Conservation (phyloP, 2,888 invertebrate genomes). For the Drosophila rubida region DNA sequence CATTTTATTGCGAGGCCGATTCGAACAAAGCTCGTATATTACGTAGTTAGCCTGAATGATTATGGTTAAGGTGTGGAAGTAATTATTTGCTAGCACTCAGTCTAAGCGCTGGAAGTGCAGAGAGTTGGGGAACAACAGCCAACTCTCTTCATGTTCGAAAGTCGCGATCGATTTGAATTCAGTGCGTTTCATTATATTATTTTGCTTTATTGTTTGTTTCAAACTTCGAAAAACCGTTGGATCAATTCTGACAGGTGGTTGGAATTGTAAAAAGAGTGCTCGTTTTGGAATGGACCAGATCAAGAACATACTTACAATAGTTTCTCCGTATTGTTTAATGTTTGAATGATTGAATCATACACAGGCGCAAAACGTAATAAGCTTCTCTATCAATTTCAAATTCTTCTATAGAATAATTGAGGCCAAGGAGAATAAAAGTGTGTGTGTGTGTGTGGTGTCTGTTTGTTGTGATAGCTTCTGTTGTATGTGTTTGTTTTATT, state of each 20-base stretch:
- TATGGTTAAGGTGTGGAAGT: conserved; percentile 46
- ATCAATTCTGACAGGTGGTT: conserved; percentile 73
- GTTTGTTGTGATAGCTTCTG: conserved; percentile 18
- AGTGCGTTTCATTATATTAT: conserved; percentile 54
- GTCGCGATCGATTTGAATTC: conserved; percentile 81
- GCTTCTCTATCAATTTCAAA: conserved; percentile 1
- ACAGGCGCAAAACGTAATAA: conserved; percentile 57
- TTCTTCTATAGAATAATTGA: conserved; percentile 1
- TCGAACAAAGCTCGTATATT: conserved; percentile 34
- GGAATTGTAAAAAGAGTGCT: conserved; percentile 84
- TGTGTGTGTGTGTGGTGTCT: conserved; percentile 14
- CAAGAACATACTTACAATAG: conserved; percentile 67
- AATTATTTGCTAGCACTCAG: conserved; percentile 42
- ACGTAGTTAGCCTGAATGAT: conserved; percentile 36
- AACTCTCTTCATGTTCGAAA: conserved; percentile 37
- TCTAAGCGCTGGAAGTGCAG: conserved; percentile 50
- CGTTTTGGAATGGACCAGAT: conserved; percentile 83
- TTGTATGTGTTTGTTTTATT: conserved; percentile 30
- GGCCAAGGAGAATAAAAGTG: conserved; percentile 32
- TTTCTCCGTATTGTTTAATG: conserved; percentile 55
- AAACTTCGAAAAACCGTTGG: conserved; percentile 50
- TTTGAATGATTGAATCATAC: conserved; percentile 45
- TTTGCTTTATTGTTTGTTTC: conserved; percentile 12
- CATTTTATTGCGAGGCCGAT: conserved; percentile 21
- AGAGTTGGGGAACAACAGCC: conserved; percentile 28